phyloP scores from a whole-genome alignment of 2,888 invertebrate species.

The Xestia c-nigrum region DNA sequence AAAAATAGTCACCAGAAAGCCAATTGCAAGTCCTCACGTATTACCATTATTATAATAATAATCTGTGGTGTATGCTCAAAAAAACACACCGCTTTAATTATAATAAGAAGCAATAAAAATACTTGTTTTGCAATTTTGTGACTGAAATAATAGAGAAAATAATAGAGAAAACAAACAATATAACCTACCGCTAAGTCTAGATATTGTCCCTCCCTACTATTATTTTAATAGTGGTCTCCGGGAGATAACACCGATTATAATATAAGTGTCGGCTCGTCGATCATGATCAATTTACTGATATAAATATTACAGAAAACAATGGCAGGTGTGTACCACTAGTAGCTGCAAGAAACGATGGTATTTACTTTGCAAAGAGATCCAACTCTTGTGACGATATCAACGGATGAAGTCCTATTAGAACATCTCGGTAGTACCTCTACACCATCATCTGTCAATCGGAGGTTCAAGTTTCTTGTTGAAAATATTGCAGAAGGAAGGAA shows the following conservation, averaged over 20 bases:
- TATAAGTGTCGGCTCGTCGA: neutral
- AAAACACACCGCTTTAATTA: no score
- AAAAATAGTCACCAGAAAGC: no score
- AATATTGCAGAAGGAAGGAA: neutral
- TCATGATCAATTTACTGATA: neutral
- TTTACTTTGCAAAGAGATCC: neutral
- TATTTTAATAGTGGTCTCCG: neutral
- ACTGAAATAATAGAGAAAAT: no score
- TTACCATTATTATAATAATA: no score
- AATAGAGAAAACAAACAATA: no score
- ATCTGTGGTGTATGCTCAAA: no score
- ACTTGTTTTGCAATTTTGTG: no score
- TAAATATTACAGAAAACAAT: neutral
- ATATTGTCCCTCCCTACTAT: neutral
- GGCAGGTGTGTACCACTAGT: neutral
- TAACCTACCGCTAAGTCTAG: no score
- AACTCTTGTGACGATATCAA: neutral
- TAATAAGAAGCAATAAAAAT: no score
- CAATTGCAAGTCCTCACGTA: no score
- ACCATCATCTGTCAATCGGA: neutral
- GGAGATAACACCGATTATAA: neutral
- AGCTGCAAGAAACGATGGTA: neutral
- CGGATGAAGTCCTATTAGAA: neutral
- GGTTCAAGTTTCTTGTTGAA: neutral
- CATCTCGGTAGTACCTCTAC: no score